phyloP scores from a whole-genome alignment of 2,113 vertebrate genomes.

The Pseudorectes ferrugineus region DNA sequence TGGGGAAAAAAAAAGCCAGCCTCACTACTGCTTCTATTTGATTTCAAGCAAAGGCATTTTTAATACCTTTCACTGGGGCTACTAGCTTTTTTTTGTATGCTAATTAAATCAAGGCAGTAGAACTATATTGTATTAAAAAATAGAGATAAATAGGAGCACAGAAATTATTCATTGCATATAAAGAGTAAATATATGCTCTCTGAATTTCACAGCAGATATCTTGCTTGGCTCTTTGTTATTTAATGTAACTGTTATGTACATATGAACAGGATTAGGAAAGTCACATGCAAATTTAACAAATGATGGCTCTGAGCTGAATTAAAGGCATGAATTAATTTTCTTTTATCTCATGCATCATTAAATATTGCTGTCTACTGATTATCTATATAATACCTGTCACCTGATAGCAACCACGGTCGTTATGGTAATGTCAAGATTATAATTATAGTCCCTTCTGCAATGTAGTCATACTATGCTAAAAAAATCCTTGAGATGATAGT shows the following conservation, averaged over 20 bases:
- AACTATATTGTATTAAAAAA: not conserved
- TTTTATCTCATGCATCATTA: constrained; percentile 41
- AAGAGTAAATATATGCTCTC: not conserved
- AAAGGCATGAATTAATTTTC: constrained; percentile 29
- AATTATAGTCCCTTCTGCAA: constrained; percentile 42
- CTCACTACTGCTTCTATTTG: not conserved
- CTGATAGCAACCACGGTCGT: constrained; percentile 43
- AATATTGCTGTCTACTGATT: constrained; percentile 45
- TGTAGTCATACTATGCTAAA: constrained; percentile 7
- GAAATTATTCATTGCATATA: not conserved
- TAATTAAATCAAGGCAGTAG: not conserved
- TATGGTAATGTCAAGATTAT: constrained; percentile 53
- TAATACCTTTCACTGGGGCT: not conserved
- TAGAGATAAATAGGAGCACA: not conserved
- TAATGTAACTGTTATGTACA: not conserved
- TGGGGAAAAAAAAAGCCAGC: not conserved
- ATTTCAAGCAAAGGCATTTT: not conserved
- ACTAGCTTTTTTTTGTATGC: not conserved
- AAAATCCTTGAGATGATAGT: not conserved
- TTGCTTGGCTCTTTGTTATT: not conserved
- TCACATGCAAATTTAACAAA: not conserved
- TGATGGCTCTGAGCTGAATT: not conserved
- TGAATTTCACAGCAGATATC: not conserved
- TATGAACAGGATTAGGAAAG: not conserved
- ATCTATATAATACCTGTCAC: constrained; percentile 53